Evolutionary conservation across 2,797 vertebrate species (phyloP).

Genomic region (Xerus rutilus): DNA sequence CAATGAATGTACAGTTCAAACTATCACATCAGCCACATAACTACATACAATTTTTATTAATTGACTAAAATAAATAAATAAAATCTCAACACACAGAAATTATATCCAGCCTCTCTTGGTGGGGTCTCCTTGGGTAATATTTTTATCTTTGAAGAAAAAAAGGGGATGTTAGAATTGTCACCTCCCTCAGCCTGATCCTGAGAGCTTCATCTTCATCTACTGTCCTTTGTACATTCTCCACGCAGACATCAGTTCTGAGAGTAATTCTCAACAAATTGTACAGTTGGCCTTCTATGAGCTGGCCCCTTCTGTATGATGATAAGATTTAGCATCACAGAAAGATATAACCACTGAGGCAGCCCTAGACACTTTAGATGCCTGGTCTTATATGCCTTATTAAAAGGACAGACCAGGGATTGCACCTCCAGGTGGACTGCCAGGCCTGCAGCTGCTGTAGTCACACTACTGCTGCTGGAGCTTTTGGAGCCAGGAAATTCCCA

Average conservation of each 20-base stretch:
- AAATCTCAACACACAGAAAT: not conserved
- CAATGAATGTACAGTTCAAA: not conserved
- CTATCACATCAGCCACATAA: not conserved
- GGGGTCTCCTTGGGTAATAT: not conserved
- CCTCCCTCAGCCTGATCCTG: not conserved
- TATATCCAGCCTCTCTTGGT: not conserved
- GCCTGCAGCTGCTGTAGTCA: not conserved
- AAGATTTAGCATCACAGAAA: slow-evolving; percentile 28
- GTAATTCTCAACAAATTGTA: slow-evolving; percentile 65
- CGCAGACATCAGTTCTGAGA: not conserved
- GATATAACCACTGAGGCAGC: not conserved
- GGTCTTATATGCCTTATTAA: not conserved
- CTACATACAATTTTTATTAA: not conserved
- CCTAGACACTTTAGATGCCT: not conserved
- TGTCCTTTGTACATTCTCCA: slow-evolving; percentile 62
- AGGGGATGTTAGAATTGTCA: not conserved
- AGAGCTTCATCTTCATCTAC: not conserved
- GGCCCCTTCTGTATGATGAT: not conserved
- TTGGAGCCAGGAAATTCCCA: not conserved
- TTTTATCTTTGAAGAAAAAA: slow-evolving; percentile 46
- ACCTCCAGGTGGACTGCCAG: not conserved
- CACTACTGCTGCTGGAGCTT: not conserved
- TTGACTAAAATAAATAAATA: not conserved
- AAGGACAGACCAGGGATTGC: not conserved
- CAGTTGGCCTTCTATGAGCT: slow-evolving; percentile 34